Evolutionary conservation across 92 coral and sea anemone genomes (phyloP), one percentile per base, ranked within the genome.

Genomic region (Bergia puertoricense): DNA sequence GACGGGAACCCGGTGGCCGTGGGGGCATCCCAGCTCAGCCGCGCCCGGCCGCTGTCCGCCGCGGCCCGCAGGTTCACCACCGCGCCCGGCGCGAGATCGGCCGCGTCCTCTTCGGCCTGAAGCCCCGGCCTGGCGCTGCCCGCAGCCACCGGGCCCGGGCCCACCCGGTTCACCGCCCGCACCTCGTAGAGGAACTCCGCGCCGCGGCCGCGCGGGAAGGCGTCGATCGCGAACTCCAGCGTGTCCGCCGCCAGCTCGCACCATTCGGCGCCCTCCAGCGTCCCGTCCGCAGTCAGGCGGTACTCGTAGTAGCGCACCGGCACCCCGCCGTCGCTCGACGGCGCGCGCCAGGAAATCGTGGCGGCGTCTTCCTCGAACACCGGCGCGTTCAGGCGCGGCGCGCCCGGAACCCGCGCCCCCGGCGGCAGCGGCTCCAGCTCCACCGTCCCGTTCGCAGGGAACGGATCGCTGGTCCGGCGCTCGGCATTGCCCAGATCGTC

Each of bases 41-140:
- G 73, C 73, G 73, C 73, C 73, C 73, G 73, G 73, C 73, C 73
- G 73, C 73, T 67, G 73, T 67, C 73, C 73, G 73, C 73, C 73
- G 73, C 73, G 73, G 73, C 73, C 73, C 73, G 73, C 73, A 67
- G 73, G 73, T 67, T 67, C 73, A 67, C 73, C 73, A 67, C 73
- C 73, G 73, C 73, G 73, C 73, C 73, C 73, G 73, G 73, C 73
- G 73, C 73, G 73, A 67, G 73, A 67, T 67, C 73, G 73, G 73
- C 73, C 73, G 73, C 73, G 73, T 67, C 73, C 73, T 67, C 73
- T 67, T 67, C 73, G 73, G 73, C 73, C 73, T 67, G 73, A 67
- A 67, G 73, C 73, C 73, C 73, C 73, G 73, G 73, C 73, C 73
- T 67, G 73, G 73, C 73, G 73, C 73, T 67, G 73, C 73, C 73